Evolutionary conservation across 2,888 invertebrate species (phyloP).

Genomic region (Eumacrocentrus americanus): DNA sequence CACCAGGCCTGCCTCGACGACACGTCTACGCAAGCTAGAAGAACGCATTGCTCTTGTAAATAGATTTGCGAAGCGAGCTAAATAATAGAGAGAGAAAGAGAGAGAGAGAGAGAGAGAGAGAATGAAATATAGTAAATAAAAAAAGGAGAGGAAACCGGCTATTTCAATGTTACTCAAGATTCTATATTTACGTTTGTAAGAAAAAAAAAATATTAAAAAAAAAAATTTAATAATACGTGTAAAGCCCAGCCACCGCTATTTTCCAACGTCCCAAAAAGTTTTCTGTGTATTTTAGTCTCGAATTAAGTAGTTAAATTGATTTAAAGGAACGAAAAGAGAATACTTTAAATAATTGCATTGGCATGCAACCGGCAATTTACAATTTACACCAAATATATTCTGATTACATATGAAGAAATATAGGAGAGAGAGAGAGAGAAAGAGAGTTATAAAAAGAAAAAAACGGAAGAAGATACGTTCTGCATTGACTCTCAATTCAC

Average conservation of each 20-base stretch:
- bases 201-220: too few relatives aligned
- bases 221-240: neutral
- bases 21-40: conserved; percentile 57
- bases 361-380: neutral
- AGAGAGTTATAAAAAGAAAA: neutral
- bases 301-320: too few relatives aligned
- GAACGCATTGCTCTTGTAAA: conserved; percentile 46
- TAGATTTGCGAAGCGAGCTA: conserved; percentile 31
- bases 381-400: neutral
- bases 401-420: neutral
- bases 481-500: conserved; percentile 3
- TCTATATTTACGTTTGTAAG: too few relatives aligned
- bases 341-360: neutral
- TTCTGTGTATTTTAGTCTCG: too few relatives aligned
- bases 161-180: too few relatives aligned
- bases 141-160: too few relatives aligned
- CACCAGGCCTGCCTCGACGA: conserved; percentile 57
- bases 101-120: neutral
- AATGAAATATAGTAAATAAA: neutral
- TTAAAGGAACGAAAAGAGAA: too few relatives aligned
- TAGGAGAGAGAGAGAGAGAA: neutral
- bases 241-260: neutral
- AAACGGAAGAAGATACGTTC: conserved; percentile 7
- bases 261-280: too few relatives aligned
- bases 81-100: conserved; percentile 13